Evolutionary conservation across 2,113 vertebrate species (phyloP).

Genomic region (Nothobranchius kuhntae): DNA sequence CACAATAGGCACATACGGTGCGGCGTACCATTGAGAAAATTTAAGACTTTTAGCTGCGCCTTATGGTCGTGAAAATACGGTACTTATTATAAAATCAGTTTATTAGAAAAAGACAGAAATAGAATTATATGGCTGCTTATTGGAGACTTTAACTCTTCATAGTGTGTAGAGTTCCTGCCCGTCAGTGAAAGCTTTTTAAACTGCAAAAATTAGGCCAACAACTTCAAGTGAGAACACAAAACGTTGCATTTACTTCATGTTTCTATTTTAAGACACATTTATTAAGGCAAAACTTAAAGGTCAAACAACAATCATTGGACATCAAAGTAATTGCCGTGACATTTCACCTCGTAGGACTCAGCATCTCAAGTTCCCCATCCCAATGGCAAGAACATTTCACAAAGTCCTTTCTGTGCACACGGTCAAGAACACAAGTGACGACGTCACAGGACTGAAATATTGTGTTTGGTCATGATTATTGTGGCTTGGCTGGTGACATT

Average conservation of each 20-base stretch:
- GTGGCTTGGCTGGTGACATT: too few relatives aligned
- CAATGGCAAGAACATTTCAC: constrained; percentile 10
- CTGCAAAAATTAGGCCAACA: constrained; percentile 19
- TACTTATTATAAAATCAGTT: too few relatives aligned
- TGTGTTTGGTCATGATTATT: too few relatives aligned
- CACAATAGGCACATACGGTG: too few relatives aligned
- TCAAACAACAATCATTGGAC: constrained; percentile 28
- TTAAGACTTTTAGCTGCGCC: too few relatives aligned
- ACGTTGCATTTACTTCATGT: background rate
- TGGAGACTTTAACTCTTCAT: background rate
- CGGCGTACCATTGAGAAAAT: too few relatives aligned
- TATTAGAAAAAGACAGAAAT: background rate
- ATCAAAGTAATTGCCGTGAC: constrained; percentile 35
- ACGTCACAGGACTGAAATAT: constrained; percentile 9
- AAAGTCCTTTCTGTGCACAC: constrained; percentile 18
- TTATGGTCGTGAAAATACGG: too few relatives aligned
- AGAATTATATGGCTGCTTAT: constrained; percentile 6
- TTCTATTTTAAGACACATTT: constrained; percentile 8
- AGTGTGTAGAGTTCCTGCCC: constrained; percentile 11
- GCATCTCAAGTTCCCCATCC: constrained; percentile 16
- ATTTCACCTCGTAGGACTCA: constrained; percentile 22
- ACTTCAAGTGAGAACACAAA: constrained; percentile 1
- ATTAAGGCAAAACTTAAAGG: constrained; percentile 13
- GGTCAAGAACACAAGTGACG: background rate
- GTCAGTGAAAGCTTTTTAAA: constrained; percentile 20